phyloP scores from a whole-genome alignment of 2,888 invertebrate species.

The Meiosimyza decipiens region DNA sequence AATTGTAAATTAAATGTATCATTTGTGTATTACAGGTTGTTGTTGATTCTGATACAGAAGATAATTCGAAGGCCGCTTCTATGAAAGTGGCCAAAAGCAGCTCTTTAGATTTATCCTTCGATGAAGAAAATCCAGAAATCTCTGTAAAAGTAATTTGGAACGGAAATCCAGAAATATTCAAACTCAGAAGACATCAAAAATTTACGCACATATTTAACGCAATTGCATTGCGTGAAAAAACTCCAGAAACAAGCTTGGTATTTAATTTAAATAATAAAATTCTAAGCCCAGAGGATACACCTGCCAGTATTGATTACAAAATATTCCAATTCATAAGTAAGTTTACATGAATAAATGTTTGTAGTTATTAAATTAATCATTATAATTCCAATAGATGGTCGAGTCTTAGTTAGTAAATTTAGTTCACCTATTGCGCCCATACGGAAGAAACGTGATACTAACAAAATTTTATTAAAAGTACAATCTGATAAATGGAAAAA shows the following conservation, averaged over 20 bases:
- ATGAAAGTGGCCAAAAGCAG: not conserved
- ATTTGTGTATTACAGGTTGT: conserved; percentile 45
- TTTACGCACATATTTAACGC: conserved; percentile 55
- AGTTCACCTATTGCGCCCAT: conserved; percentile 24
- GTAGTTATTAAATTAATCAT: not conserved
- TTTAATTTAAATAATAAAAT: conserved; percentile 55
- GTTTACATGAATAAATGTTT: conserved; percentile 31
- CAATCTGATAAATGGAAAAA: conserved; percentile 58
- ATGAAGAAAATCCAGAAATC: conserved; percentile 56
- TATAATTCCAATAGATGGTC: conserved; percentile 49
- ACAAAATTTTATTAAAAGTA: conserved; percentile 57
- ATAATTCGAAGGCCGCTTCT: not conserved
- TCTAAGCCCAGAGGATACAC: conserved; percentile 54
- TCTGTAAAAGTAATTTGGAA: conserved; percentile 57
- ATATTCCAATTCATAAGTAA: conserved; percentile 57
- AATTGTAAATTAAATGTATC: too few species aligned
- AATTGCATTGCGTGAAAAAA: conserved; percentile 56
- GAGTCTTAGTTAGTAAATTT: conserved; percentile 44
- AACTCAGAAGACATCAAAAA: conserved; percentile 58
- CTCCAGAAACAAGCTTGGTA: conserved; percentile 48
- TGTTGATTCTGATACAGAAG: conserved; percentile 52
- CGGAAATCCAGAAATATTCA: conserved; percentile 54
- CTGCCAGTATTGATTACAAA: conserved; percentile 55
- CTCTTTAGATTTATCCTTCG: conserved; percentile 46
- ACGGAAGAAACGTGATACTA: conserved; percentile 42